Evolutionary conservation across 2,797 vertebrate species (phyloP).

Genomic region (Naso thynnoides): DNA sequence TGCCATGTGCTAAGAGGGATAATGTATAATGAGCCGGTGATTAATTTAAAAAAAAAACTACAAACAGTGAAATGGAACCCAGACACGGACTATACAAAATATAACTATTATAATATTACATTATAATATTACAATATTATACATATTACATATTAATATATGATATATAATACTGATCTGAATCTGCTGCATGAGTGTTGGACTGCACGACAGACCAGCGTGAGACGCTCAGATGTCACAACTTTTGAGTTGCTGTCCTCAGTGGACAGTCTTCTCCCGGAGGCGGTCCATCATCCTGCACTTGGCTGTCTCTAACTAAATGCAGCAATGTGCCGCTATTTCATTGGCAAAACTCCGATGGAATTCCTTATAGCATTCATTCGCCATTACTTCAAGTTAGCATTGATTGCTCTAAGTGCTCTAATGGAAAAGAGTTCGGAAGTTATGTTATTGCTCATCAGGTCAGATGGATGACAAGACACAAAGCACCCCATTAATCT

Average conservation of each 20-base stretch:
- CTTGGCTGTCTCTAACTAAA: slow-evolving; percentile 47
- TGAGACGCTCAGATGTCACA: neutral
- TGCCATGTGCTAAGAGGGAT: too few species aligned
- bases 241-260: slow-evolving; percentile 12
- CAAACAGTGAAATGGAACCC: too few species aligned
- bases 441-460: slow-evolving; percentile 43
- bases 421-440: slow-evolving; percentile 57
- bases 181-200: neutral
- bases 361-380: slow-evolving; percentile 33
- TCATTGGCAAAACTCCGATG: slow-evolving; percentile 18
- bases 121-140: too few species aligned
- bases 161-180: too few species aligned
- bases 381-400: slow-evolving; percentile 50
- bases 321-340: slow-evolving; percentile 23
- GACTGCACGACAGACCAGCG: neutral
- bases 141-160: too few species aligned
- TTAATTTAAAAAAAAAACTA: too few species aligned
- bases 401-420: slow-evolving; percentile 71
- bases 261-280: neutral
- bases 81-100: too few species aligned
- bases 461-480: slow-evolving; percentile 12
- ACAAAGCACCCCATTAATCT: slow-evolving; percentile 7
- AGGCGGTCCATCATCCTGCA: slow-evolving; percentile 23
- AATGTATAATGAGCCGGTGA: too few species aligned
- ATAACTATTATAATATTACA: too few species aligned